Base-by-base conservation (phyloP, 1,140 invertebrate genomes). In the Calephelis virginiensis region DNA sequence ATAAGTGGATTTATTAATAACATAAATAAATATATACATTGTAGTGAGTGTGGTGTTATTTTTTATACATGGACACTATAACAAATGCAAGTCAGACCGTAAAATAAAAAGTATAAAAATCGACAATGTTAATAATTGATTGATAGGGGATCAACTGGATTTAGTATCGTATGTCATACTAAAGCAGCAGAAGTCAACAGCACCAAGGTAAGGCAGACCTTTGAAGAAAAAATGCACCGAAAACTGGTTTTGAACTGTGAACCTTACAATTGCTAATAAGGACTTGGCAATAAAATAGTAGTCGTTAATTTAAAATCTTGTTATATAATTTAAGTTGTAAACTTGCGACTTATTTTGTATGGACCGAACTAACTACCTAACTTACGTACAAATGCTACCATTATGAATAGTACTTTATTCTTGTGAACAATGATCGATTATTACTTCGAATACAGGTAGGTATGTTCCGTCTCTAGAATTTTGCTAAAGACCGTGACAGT, bases 1-100 rank as follows among this genome's bases (percentile, higher is more conserved):
- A 76, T 75, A 67, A 78, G 69, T 78, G 71, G 74, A 78, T 65
- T 45, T 45, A 43, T 46, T 62, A 45, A 47, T 63, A 47, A 47
- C 47, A 63, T 17, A n/a, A 10, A 28, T 28, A 28, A 28, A 28
- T 28, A 28, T 28, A 28, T 28, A 28, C 47, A 47, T 46, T 62
- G 14, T 62, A 62, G 13, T 62, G 61, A 6, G 14, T 62, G 13
- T 62, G 10, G 6, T 68, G 45, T 43, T 45, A 63, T 64, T 61
- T 38, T 48, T 63, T 61, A 60, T 60, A 43, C 9, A 65, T 45
- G 46, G 13, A 64, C 47, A 48, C n/a, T 46, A 43, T 14, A 64
- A 50, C 40, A 48, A 48, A 7, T 9, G 47, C 40, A 9, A 43
- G 6, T 43, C 40, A 43, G 40, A 43, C 6, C 5, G 40, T 43